A percentile compares a stretch with the other conserved stretches of the same genome.
Conservation (phyloP, 2,797 vertebrate species). For the Typhlichthys subterraneus region DNA sequence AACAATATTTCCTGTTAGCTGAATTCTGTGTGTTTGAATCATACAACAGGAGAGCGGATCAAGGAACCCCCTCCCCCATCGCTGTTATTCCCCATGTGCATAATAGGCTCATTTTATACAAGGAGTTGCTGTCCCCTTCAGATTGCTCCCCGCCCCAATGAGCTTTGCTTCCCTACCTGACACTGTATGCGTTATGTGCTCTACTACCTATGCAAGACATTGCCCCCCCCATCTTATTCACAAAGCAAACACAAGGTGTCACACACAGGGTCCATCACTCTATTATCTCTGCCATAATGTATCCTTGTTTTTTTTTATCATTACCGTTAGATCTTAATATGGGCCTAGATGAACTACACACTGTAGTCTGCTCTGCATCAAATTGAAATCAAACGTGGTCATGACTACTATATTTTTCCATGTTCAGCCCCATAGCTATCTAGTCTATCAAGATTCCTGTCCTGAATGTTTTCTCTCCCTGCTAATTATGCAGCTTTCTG, state of each 20-base stretch:
- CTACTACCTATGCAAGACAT: conserved; percentile 66
- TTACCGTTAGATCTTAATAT: conserved; percentile 35
- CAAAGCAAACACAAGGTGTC: conserved; percentile 66
- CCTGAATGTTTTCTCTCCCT: conserved; percentile 10
- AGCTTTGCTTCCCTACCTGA: conserved; percentile 51
- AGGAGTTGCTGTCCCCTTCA: conserved; percentile 51
- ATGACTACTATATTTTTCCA: conserved; percentile 25
- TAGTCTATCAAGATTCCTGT: conserved; percentile 1
- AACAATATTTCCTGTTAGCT: conserved; percentile 40
- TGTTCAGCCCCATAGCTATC: neutral
- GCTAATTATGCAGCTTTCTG: neutral
- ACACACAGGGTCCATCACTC: conserved; percentile 49
- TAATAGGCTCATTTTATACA: conserved; percentile 53
- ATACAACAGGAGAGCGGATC: conserved; percentile 20
- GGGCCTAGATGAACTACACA: conserved; percentile 27
- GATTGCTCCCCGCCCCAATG: conserved; percentile 46
- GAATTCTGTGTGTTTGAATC: conserved; percentile 30
- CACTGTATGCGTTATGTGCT: conserved; percentile 50
- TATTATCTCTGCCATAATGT: conserved; percentile 43
- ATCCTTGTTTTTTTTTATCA: conserved; percentile 29
- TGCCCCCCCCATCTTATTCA: conserved; percentile 63
- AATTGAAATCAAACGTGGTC: conserved; percentile 17
- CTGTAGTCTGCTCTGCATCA: conserved; percentile 18
- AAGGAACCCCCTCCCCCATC: conserved; percentile 14
- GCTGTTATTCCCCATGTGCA: conserved; percentile 50